phyloP scores from a whole-genome alignment of 2,113 vertebrate species.

The Oxygymnocypris stewartii region DNA sequence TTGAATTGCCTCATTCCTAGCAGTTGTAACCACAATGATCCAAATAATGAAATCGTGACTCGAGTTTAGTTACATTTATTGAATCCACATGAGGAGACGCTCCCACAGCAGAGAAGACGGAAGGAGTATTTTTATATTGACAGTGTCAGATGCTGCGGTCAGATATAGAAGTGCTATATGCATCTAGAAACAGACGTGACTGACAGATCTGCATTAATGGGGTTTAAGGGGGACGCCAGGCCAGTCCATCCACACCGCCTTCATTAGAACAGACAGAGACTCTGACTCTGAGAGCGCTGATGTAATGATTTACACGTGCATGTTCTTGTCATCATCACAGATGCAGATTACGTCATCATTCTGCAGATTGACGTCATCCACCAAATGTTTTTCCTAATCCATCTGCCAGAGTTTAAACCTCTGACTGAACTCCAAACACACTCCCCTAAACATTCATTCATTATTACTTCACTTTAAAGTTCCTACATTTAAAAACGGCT shows the following conservation, averaged over 20 bases:
- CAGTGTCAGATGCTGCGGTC: constrained; percentile 21
- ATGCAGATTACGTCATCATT: background rate
- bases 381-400: background rate
- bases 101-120: background rate
- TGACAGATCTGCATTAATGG: constrained; percentile 17
- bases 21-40: background rate
- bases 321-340: background rate
- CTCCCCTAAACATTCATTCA: too few species aligned
- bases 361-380: background rate
- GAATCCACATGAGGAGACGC: background rate
- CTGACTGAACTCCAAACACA: too few species aligned
- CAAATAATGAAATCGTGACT: constrained; percentile 17
- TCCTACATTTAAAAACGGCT: background rate
- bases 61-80: background rate
- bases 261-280: background rate
- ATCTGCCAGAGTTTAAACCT: background rate
- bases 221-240: constrained; percentile 13
- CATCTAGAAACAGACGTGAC: background rate
- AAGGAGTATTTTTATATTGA: background rate
- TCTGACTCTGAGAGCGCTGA: background rate
- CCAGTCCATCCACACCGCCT: background rate
- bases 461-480: background rate
- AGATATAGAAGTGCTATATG: constrained; percentile 14
- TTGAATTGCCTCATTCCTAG: background rate
- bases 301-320: background rate